Percentiles rank a stretch among this genome's conserved stretches.
phyloP scores from a whole-genome alignment of 2,113 vertebrate species.

The Abramis brama region DNA sequence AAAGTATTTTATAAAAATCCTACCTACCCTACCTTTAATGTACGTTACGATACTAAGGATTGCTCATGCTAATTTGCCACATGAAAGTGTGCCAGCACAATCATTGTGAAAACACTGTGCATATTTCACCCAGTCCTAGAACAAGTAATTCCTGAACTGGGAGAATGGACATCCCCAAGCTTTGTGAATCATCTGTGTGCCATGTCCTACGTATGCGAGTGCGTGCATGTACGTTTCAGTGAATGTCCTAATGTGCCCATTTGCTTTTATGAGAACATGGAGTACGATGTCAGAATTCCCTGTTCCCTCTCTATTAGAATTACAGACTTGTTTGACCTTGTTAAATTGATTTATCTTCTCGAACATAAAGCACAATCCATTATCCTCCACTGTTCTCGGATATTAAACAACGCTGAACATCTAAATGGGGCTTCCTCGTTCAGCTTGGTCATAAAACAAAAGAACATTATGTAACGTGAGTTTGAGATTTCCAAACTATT shows the following conservation, averaged over 20 bases:
- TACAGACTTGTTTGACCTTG: neutral
- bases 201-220: neutral
- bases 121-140: neutral
- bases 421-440: neutral
- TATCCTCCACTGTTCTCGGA: neutral
- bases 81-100: neutral
- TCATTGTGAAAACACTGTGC: neutral
- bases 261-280: constrained; percentile 42
- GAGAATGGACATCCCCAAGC: neutral
- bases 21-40: too few relatives aligned
- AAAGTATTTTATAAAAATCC: too few relatives aligned
- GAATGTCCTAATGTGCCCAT: neutral
- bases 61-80: neutral
- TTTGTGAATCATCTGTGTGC: constrained; percentile 8
- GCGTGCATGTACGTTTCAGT: neutral
- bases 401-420: neutral
- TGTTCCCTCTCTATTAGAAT: neutral
- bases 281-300: neutral
- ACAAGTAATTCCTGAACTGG: neutral
- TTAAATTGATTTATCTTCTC: neutral
- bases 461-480: constrained; percentile 5
- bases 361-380: neutral
- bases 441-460: neutral
- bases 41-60: neutral
- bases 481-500: neutral